Evolutionary conservation across 1,140 invertebrate genomes (phyloP).

Genomic region (Lucilia cuprina): DNA sequence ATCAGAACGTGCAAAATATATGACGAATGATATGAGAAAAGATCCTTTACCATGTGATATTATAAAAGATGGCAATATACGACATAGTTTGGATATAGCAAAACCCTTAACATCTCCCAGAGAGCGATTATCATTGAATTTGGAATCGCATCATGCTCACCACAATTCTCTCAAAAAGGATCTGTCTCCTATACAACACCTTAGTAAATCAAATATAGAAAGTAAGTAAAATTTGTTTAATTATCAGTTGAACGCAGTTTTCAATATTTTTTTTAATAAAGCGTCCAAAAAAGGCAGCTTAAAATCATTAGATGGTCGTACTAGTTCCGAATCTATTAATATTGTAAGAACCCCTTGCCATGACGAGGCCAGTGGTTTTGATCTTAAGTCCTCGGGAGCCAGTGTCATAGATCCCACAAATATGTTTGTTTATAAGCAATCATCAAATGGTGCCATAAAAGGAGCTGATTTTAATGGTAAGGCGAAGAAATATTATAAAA

Average conservation of each 20-base stretch:
- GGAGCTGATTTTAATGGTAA: not conserved
- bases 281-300: conserved; percentile 24
- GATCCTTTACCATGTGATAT: conserved; percentile 38
- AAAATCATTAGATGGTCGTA: not conserved
- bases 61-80: conserved; percentile 42
- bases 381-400: not conserved
- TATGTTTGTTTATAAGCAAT: conserved; percentile 6
- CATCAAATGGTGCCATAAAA: conserved; percentile 14
- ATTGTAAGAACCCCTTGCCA: not conserved
- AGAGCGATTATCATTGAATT: conserved; percentile 26
- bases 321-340: conserved; percentile 17
- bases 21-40: not conserved
- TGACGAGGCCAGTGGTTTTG: not conserved
- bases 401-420: not conserved
- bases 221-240: not conserved
- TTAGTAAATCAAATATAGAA: conserved; percentile 15
- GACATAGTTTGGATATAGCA: conserved; percentile 50
- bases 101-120: conserved; percentile 40
- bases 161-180: conserved; percentile 5
- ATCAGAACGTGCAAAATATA: conserved; percentile 27
- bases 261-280: not conserved
- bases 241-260: not conserved
- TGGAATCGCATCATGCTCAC: conserved; percentile 18
- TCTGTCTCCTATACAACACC: not conserved
- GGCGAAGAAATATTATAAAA: not conserved